A percentile compares a stretch with the other conserved stretches of the same genome.
Conservation (phyloP, 2,888 invertebrate genomes). For the Hypercompe scribonia region DNA sequence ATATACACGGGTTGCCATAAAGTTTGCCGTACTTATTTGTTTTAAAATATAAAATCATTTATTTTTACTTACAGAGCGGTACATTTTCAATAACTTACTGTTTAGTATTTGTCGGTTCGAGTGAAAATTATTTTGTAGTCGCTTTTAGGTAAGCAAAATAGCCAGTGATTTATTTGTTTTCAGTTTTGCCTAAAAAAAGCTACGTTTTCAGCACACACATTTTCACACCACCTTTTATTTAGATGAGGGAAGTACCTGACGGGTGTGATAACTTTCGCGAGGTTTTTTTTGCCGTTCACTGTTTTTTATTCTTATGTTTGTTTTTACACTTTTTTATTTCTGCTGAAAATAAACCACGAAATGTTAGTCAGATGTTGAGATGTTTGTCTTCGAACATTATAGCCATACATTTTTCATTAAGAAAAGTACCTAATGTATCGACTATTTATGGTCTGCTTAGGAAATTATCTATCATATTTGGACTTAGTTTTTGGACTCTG, state of each 20-base stretch:
- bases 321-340: slow-evolving; percentile 43
- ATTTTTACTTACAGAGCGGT: slow-evolving; percentile 5
- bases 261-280: slow-evolving; percentile 32
- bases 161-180: slow-evolving; percentile 51
- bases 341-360: slow-evolving; percentile 33
- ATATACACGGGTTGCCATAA: slow-evolving; percentile 30
- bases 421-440: neutral
- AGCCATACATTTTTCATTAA: slow-evolving; percentile 16
- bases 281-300: slow-evolving; percentile 29
- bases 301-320: slow-evolving; percentile 50
- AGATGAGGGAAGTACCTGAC: slow-evolving; percentile 47
- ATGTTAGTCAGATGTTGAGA: slow-evolving; percentile 20
- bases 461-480: neutral
- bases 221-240: slow-evolving; percentile 51
- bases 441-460: neutral
- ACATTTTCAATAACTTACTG: slow-evolving; percentile 7
- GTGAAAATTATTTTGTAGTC: slow-evolving; percentile 19
- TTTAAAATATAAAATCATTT: slow-evolving; percentile 24
- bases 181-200: slow-evolving; percentile 43
- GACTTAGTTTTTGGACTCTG: neutral
- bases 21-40: slow-evolving; percentile 33
- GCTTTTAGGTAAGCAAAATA: slow-evolving; percentile 20
- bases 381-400: slow-evolving; percentile 34
- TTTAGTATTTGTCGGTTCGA: slow-evolving; percentile 11
- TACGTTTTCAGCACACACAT: slow-evolving; percentile 43